Evolutionary conservation across 2,888 invertebrate species (phyloP).

Genomic region (Athripsodes cinereus): DNA sequence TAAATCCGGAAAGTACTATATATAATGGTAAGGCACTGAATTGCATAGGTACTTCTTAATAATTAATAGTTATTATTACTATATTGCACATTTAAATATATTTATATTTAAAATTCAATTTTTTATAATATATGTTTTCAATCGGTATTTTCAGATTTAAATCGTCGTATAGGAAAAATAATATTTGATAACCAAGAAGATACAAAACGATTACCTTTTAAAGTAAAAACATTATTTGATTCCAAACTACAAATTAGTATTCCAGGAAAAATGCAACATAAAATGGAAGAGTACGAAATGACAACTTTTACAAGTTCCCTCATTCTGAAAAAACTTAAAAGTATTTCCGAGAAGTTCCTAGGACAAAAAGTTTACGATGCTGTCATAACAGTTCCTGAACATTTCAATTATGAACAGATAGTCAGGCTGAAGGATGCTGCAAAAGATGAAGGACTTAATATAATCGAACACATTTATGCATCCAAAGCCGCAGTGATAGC

Average conservation of each 20-base stretch:
- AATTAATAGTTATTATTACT: too few relatives aligned
- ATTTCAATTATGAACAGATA: constrained; percentile 99
- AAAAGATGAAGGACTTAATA: constrained; percentile 84
- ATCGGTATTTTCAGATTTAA: constrained; percentile 79
- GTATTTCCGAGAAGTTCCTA: constrained; percentile 95
- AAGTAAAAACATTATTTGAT: constrained; percentile 65
- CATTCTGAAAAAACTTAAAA: constrained; percentile 97
- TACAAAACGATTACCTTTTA: constrained; percentile 96
- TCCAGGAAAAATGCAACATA: constrained; percentile 60
- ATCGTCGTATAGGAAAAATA: constrained; percentile 94
- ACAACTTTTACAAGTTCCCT: constrained; percentile 99
- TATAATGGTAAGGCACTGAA: too few relatives aligned
- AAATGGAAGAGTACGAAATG: constrained; percentile 84
- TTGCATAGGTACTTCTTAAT: too few relatives aligned
- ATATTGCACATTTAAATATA: too few relatives aligned
- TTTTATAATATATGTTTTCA: too few relatives aligned
- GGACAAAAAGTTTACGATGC: constrained; percentile 82
- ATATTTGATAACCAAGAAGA: constrained; percentile 96
- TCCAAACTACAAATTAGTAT: constrained; percentile 93
- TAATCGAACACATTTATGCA: constrained; percentile 97
- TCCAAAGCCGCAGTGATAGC: constrained; percentile 98
- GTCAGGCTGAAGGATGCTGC: constrained; percentile 99
- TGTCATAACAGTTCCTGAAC: constrained; percentile 92
- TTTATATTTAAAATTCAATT: too few relatives aligned
- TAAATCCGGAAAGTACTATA: constrained; percentile 93